These are phyloP conservation scores for Stegodyphus mimosarum DNA, from an alignment of 1,140 invertebrate species.

Conservation along the genomic window DNA sequence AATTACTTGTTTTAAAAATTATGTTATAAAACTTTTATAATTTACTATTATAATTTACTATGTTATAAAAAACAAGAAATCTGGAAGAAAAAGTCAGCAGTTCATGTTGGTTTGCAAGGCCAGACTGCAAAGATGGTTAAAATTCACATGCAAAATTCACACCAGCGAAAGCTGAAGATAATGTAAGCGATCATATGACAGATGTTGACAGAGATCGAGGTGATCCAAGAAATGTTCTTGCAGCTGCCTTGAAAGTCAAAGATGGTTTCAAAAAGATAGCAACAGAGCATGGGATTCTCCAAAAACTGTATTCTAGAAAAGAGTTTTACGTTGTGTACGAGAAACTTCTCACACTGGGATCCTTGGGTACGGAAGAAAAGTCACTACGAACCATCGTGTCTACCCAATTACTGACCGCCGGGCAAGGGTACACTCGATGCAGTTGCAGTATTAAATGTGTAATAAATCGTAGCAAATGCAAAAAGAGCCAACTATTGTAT, in stretches of 20 bases:
- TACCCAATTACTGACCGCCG: neutral
- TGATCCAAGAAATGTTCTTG: neutral
- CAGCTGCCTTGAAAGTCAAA: neutral
- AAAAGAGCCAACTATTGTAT: neutral
- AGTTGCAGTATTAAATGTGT: neutral
- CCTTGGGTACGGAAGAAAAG: neutral
- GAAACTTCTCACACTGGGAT: neutral
- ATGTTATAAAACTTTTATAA: too few relatives aligned
- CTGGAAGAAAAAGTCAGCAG: neutral
- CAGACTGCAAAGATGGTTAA: neutral
- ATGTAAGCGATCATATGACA: neutral
- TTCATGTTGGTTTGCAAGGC: neutral
- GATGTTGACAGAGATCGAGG: neutral
- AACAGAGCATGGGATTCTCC: neutral
- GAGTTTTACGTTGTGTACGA: neutral
- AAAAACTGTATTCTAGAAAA: neutral
- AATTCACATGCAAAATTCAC: neutral
- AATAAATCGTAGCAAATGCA: slow-evolving; percentile 1
- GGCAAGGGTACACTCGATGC: neutral
- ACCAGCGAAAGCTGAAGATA: neutral
- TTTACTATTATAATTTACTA: too few relatives aligned
- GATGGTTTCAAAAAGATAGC: neutral
- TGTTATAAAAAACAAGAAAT: neutral
- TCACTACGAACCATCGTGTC: neutral
- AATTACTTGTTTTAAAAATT: neutral